These are phyloP conservation scores for Gerris lacustris DNA, from an alignment of 2,888 invertebrate genomes.

Conservation along the genomic window DNA sequence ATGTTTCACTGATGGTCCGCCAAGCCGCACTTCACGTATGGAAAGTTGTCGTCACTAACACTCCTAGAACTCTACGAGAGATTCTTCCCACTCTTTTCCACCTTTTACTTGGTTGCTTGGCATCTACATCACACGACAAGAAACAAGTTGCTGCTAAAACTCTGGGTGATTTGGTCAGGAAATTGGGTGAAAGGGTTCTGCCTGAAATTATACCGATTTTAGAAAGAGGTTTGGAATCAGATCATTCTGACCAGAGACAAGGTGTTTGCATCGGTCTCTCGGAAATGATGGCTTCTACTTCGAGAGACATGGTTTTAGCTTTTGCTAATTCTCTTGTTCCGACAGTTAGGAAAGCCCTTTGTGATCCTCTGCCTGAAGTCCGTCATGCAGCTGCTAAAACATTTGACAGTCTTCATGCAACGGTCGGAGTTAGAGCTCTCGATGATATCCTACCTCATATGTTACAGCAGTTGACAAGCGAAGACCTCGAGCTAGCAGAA, in stretches of 20 bases:
- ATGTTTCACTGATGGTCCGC: conserved; percentile 90
- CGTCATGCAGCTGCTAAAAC: conserved; percentile 91
- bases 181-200: conserved; percentile 91
- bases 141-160: conserved; percentile 90
- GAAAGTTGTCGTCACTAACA: conserved; percentile 98
- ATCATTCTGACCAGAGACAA: conserved; percentile 86
- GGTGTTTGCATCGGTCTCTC: conserved; percentile 97
- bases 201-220: conserved; percentile 97
- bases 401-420: conserved; percentile 89
- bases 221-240: conserved; percentile 82
- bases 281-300: conserved; percentile 95
- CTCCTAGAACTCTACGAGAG: conserved; percentile 88
- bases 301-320: conserved; percentile 82
- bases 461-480: conserved; percentile 66
- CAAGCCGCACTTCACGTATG: conserved; percentile 97
- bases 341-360: conserved; percentile 83
- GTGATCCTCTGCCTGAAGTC: conserved; percentile 85
- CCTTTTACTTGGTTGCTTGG: conserved; percentile 81
- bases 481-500: conserved; percentile 67
- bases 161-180: conserved; percentile 89
- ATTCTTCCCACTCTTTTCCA: conserved; percentile 90
- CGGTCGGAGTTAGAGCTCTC: conserved; percentile 82
- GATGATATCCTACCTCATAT: conserved; percentile 93
- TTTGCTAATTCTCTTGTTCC: conserved; percentile 81
- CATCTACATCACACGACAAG: conserved; percentile 92